These are phyloP conservation scores for Sitophilus oryzae DNA, from an alignment of 1,140 invertebrate genomes.

Conservation along the genomic window DNA sequence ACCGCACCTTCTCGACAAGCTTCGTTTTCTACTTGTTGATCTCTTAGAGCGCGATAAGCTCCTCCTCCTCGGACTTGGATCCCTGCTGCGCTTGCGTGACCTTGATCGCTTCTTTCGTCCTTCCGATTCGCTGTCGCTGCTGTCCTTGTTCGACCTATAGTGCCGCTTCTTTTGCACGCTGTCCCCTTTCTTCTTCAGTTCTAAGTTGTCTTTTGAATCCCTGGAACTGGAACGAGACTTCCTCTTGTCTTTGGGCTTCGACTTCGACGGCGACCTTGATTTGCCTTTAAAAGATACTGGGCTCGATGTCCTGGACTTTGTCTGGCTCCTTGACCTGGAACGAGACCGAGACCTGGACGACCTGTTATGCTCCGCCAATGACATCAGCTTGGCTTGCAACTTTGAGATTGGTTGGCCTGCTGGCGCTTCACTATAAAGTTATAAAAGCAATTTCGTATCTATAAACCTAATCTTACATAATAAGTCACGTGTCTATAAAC, in stretches of 20 bases:
- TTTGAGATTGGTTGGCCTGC: constrained; percentile 49
- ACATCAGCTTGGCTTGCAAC: constrained; percentile 56
- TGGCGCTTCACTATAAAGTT: constrained; percentile 40
- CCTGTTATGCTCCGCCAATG: constrained; percentile 48
- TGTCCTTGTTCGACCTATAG: constrained; percentile 79
- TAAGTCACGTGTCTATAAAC: no score
- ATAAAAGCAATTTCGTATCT: no score
- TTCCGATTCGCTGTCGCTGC: constrained; percentile 55
- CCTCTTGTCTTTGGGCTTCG: constrained; percentile 32
- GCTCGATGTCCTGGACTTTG: constrained; percentile 40
- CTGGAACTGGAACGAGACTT: constrained; percentile 38
- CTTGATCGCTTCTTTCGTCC: constrained; percentile 37
- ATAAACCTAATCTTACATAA: no score
- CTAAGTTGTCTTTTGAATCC: constrained; percentile 56
- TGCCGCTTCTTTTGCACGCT: constrained; percentile 77
- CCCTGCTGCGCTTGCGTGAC: constrained; percentile 43
- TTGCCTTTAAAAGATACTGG: constrained; percentile 38
- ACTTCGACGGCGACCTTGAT: constrained; percentile 40
- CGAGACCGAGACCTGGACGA: constrained; percentile 42
- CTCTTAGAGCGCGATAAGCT: constrained; percentile 23
- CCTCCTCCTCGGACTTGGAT: constrained; percentile 32
- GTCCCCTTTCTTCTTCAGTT: constrained; percentile 68
- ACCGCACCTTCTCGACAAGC: constrained; percentile 39
- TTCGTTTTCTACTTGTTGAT: constrained; percentile 38
- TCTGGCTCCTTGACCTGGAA: constrained; percentile 34